Percentiles rank a stretch among this genome's conserved stretches.
Evolutionary conservation across 2,888 invertebrate genomes (phyloP).

Genomic region (Meandrusa payeni): DNA sequence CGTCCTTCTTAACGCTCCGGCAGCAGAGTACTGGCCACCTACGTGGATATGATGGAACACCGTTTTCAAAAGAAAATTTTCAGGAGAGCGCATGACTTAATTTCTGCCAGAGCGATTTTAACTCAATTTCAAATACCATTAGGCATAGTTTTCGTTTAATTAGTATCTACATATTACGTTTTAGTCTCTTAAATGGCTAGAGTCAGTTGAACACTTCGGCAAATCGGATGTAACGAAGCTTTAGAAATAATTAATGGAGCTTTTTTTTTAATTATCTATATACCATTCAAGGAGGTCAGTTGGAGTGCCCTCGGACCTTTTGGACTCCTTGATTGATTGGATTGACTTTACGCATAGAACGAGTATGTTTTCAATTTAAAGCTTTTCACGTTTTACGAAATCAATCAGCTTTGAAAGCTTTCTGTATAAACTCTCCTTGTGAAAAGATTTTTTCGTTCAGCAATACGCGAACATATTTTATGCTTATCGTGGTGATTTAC

Average conservation of each 20-base stretch:
- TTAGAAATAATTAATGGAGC: constrained; percentile 22
- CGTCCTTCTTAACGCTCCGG: background rate
- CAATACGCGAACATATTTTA: too few species aligned
- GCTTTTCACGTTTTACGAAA: background rate
- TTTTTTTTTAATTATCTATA: constrained; percentile 26
- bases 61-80: background rate
- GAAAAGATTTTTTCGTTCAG: too few species aligned
- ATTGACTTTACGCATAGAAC: constrained; percentile 4
- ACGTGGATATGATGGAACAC: constrained; percentile 21
- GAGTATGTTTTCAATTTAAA: constrained; percentile 1
- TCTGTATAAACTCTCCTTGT: too few species aligned
- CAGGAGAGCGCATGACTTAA: constrained; percentile 14
- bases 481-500: too few species aligned
- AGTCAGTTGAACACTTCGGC: constrained; percentile 19
- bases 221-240: constrained; percentile 22
- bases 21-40: constrained; percentile 10
- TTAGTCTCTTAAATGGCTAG: background rate
- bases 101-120: background rate
- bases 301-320: constrained; percentile 12
- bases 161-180: background rate
- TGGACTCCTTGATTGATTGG: constrained; percentile 7
- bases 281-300: constrained; percentile 12
- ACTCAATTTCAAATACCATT: background rate
- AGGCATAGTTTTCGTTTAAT: background rate
- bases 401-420: too few species aligned